Evolutionary conservation across 2,113 vertebrate genomes (phyloP).

Genomic region (Salvator merianae): DNA sequence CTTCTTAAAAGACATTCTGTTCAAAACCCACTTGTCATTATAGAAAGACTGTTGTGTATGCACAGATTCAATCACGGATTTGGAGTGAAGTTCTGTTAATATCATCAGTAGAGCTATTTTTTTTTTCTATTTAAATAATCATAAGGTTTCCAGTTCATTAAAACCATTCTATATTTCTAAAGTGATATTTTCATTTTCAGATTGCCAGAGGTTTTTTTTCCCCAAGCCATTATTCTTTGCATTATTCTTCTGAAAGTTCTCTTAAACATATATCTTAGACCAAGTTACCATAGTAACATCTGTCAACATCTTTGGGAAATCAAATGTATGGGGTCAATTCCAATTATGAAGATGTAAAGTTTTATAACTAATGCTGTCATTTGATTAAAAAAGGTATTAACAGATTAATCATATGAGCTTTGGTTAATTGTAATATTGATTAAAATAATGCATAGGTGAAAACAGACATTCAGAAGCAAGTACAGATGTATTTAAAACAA

Average conservation of each 20-base stretch:
- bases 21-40: background rate
- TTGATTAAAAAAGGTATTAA: background rate
- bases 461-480: background rate
- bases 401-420: background rate
- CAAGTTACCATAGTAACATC: background rate
- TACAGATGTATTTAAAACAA: background rate
- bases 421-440: background rate
- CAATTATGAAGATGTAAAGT: background rate
- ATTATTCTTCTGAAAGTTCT: background rate
- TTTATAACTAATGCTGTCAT: background rate
- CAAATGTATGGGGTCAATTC: background rate
- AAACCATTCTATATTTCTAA: background rate
- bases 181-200: background rate
- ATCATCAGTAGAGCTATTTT: background rate
- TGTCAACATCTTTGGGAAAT: background rate
- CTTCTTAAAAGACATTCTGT: background rate
- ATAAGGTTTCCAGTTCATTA: background rate
- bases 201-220: background rate
- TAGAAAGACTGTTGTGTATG: background rate
- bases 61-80: background rate
- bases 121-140: background rate
- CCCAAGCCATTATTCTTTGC: background rate
- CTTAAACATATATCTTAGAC: background rate
- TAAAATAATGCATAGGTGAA: background rate
- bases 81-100: background rate